phyloP scores from a whole-genome alignment of 2,888 invertebrate species.

The Drosophila pseudotakahashii region DNA sequence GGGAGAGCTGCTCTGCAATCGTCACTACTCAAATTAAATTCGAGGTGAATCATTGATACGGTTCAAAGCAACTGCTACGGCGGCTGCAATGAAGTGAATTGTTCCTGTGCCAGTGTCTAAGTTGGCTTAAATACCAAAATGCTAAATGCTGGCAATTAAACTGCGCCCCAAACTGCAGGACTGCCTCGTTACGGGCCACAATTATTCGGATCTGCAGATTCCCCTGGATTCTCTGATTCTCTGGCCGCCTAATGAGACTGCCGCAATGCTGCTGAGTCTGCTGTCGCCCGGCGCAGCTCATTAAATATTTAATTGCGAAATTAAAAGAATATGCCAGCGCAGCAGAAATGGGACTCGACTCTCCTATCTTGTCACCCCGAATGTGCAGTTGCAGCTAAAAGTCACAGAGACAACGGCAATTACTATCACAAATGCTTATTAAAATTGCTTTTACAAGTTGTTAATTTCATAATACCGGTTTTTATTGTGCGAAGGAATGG shows the following conservation, averaged over 20 bases:
- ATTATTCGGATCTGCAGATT: constrained; percentile 62
- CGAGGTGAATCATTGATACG: constrained; percentile 8
- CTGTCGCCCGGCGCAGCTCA: constrained; percentile 60
- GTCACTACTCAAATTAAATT: constrained; percentile 14
- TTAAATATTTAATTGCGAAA: constrained; percentile 77
- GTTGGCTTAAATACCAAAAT: constrained; percentile 16
- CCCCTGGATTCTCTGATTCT: background rate
- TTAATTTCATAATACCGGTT: constrained; percentile 58
- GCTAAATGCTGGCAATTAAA: constrained; percentile 27
- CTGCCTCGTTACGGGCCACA: constrained; percentile 28
- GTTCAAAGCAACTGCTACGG: constrained; percentile 8
- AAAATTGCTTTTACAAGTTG: constrained; percentile 73
- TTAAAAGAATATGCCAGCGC: constrained; percentile 75
- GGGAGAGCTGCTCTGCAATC: background rate
- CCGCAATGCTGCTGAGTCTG: constrained; percentile 58
- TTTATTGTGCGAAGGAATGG: constrained; percentile 21
- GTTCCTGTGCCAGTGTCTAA: constrained; percentile 1
- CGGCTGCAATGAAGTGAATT: background rate
- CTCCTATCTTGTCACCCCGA: constrained; percentile 40
- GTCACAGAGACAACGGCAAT: constrained; percentile 48
- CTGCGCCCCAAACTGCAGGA: constrained; percentile 2
- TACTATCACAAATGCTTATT: constrained; percentile 68
- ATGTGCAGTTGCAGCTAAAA: constrained; percentile 63
- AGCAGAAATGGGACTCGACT: constrained; percentile 48
- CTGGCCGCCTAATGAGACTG: constrained; percentile 63